These are phyloP conservation scores for Leptopilina drosophilae DNA, from an alignment of 2,888 invertebrate species.

Conservation along the genomic window DNA sequence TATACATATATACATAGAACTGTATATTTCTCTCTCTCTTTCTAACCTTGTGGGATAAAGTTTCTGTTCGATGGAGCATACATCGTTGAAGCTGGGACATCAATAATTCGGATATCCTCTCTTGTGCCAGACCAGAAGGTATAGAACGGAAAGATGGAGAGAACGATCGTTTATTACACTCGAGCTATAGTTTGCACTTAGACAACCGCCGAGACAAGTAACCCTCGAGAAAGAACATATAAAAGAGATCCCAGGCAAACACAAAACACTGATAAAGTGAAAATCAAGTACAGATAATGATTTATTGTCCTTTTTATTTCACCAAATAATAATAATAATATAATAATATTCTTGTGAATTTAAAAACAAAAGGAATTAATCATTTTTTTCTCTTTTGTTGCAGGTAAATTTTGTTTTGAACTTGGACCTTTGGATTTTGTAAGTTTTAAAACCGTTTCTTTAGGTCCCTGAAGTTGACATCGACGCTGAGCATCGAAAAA, in stretches of 20 bases:
- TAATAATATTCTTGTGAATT: no score
- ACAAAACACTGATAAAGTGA: neutral
- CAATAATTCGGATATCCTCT: slow-evolving; percentile 39
- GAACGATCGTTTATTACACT: slow-evolving; percentile 36
- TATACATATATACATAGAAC: no score
- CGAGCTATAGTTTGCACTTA: slow-evolving; percentile 13
- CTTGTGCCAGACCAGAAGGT: slow-evolving; percentile 28
- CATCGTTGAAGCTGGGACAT: slow-evolving; percentile 1
- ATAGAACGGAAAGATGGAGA: neutral
- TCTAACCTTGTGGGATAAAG: neutral
- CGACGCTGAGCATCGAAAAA: no score
- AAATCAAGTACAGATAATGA: neutral
- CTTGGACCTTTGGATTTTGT: neutral
- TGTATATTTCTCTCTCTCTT: neutral
- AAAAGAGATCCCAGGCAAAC: neutral
- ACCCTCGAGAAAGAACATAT: neutral
- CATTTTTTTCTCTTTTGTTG: neutral
- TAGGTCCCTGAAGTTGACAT: no score
- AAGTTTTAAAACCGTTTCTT: neutral
- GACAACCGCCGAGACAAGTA: neutral
- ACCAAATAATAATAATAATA: no score
- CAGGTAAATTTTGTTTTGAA: slow-evolving; percentile 1
- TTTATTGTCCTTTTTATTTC: neutral
- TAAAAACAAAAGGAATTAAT: neutral
- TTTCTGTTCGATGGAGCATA: slow-evolving; percentile 36